Evolutionary conservation across 1,140 invertebrate genomes (phyloP), one percentile per base, ranked within the genome.

Genomic region (Brachionus manjavacas): DNA sequence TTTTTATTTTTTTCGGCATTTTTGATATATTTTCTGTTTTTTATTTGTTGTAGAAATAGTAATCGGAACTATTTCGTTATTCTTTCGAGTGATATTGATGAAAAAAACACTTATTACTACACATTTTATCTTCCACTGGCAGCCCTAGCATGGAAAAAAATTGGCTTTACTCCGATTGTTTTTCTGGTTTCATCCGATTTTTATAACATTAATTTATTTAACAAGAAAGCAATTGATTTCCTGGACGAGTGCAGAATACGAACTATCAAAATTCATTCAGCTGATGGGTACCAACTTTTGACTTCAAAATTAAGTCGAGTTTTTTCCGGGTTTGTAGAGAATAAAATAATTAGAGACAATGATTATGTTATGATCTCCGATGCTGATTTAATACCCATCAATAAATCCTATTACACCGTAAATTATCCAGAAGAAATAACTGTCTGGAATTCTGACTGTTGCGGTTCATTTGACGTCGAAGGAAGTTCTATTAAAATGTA

Each of bases 391-490:
- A 70, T 83, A 16, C 81, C 81, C 14, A 83, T 83, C 0, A 46
- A 39, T 6, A 68, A 55, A 83, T 12, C 25, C 2, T 46, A 83
- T 11, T 83, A 83, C 31, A 3, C 31, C 31, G 12, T 83, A 4
- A 11, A 2, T 28, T 9, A 23, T 23, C 12, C 9, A 7, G 60
- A 46, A 12, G 16, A 25, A 16, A 43, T 68, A 41, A 39, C n/a
- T 3, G 23, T 83, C 1, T 70, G 31, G 14, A 86, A 86, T 76
- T 39, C 85, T 2, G 28, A 68, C 14, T 86, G 85, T 55, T 86
- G 85, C 60, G 52, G 64, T 46, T 41, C 41, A 20, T 86, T 86
- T 76, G 39, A 64, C 16, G 52, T 83, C 14, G 60, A 80, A 60
- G 43, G 52, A 20, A 31, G 16, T 31, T 41, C 55, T 12, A 83